Evolutionary conservation across 1,140 invertebrate species (phyloP).

Genomic region (Microplitis demolitor): DNA sequence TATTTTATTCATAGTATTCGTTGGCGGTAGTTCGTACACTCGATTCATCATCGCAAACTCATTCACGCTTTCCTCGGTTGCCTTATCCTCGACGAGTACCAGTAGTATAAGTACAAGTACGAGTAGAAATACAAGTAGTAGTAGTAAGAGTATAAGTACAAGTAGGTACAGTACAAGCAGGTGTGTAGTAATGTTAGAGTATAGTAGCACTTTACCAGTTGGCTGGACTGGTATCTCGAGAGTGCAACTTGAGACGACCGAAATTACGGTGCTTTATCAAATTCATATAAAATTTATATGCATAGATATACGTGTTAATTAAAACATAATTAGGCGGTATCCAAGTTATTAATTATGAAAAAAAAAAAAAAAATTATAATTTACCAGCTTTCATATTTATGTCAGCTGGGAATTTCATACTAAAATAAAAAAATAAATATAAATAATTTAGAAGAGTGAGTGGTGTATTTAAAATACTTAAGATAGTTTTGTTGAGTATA

Average conservation of each 20-base stretch:
- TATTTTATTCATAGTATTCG: neutral
- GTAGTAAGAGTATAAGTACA: no score
- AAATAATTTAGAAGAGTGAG: no score
- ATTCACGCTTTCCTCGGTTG: constrained; percentile 16
- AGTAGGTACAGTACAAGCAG: no score
- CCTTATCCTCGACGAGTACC: neutral
- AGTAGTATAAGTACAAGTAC: no score
- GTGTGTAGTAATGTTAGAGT: neutral
- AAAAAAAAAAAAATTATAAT: neutral
- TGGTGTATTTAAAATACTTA: no score
- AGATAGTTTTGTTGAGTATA: no score
- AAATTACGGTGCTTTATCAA: constrained; percentile 24
- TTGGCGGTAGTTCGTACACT: neutral
- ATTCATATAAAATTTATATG: constrained; percentile 27
- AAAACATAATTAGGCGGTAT: constrained; percentile 19
- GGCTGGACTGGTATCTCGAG: neutral
- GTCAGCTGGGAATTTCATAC: neutral
- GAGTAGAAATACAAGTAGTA: no score
- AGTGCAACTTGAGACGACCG: constrained; percentile 14
- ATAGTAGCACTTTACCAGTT: neutral
- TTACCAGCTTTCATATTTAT: neutral
- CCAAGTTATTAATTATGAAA: neutral
- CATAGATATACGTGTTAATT: constrained; percentile 26
- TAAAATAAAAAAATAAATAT: no score
- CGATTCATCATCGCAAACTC: constrained; percentile 28